Base-by-base conservation (phyloP, 2,888 invertebrate species). In the Coenonympha arcania region DNA sequence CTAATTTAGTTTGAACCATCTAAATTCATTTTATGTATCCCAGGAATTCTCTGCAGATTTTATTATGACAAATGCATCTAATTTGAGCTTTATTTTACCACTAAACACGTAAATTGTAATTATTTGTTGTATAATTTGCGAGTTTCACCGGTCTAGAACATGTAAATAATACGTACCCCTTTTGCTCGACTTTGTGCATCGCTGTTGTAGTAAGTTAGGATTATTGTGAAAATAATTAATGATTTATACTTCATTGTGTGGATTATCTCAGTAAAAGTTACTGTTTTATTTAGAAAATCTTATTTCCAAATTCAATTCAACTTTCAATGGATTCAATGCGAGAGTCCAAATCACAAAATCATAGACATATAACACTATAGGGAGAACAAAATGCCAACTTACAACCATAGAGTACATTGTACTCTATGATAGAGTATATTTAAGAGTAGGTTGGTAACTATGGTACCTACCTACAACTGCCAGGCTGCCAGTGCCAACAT, bases 141-240 rank as follows among this genome's bases (percentile, higher is more conserved):
- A 16, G 4, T 30, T 34, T 1, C 9, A 36, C 49, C 57, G 56
- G 53, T 11, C 5, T 15, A 6, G 2, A 13, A 40, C 43, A 40
- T 9, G n/a, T 42, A 24, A 37, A 24, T 39, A 26, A 36, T 59
- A 75, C 75, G 66, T 75, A 87, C 76, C 71, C 81, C 76, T 78
- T 80, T 84, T 2, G 68, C 55, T 2, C 81, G 76, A 40, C 61
- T 69, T 66, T 86, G 86, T 2, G 84, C 87, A 31, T 73, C 64
- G 31, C 76, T 76, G 65, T 80, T 71, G 60, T 87, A 79, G 55
- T 77, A 86, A 8, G 78, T 74, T 52, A 87, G 61, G 8, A 83
- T 58, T 57, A 76, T 65, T 48, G 77, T 65, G 48, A 87, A 65
- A 56, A 83, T 64, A 58, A 87, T 63, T 39, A 83, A 58, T n/a